Evolutionary conservation across 2,888 invertebrate genomes (phyloP), one percentile per base, ranked within the genome.

Genomic region (Amiota communis): DNA sequence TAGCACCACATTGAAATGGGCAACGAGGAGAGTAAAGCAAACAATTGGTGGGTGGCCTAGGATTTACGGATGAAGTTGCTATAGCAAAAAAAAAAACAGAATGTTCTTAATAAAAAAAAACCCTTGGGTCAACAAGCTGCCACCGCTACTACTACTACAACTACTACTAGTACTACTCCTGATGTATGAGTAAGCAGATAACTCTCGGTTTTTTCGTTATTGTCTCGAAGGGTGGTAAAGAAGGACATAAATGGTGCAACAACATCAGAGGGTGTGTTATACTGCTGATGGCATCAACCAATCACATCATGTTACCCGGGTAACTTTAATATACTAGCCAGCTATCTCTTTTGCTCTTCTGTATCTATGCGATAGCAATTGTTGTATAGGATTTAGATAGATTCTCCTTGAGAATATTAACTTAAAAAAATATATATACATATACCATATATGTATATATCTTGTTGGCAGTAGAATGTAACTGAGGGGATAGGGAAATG

Each of bases 1-100:
- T 36, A 72, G 59, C 67, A 49, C 67, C 17, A 67, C 72, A 72
- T 72, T 67, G 51, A 51, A 20, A 36, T 23, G 53, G 23, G 15
- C 10, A 49, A 65, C 20, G 49, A 65, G 49, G 15, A 65, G 17
- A 17, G 49, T 49, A 49, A 53, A 36, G 67, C 63, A 20, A 53
- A 49, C 49, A 67, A 10, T 67, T 67, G 48, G 11, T 49, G 17
- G 63, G n/a, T n/a, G 23, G 23, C 63, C 2, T 36, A 36, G n/a
- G n/a, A 12, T 67, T 63, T 8, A 12, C 0, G 63, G 46, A 8
- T 63, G 63, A 6, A 12, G 12, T 63, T 12, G 63, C 6, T 46
- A 46, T n/a, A 51, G 59, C 20, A 20, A 15, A 36, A 23, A n/a
- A 10, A 20, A 15, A 36, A 36, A 36, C 8, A 36, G 36, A 36